Evolutionary conservation across 2,113 vertebrate species (phyloP).

Genomic region (Ammodramus savannarum): DNA sequence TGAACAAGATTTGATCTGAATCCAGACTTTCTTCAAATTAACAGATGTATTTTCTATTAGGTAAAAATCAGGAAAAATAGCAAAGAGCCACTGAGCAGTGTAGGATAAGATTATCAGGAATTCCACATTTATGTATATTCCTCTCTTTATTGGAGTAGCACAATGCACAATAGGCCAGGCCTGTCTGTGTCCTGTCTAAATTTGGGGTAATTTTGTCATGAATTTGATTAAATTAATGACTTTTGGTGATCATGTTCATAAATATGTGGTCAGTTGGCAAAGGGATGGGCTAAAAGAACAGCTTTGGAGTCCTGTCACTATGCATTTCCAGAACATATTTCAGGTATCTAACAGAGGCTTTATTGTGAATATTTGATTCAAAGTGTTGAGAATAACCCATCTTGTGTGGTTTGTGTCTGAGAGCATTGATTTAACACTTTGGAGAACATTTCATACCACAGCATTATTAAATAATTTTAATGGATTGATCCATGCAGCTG

Average conservation of each 20-base stretch:
- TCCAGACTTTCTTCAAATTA: not conserved
- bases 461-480: not conserved
- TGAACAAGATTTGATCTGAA: not conserved
- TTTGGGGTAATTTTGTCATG: not conserved
- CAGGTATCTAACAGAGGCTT: not conserved
- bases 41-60: not conserved
- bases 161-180: not conserved
- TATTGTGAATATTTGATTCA: not conserved
- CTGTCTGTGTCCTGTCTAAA: accelerated
- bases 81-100: not conserved
- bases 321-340: not conserved
- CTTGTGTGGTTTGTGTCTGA: not conserved
- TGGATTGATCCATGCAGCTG: not conserved
- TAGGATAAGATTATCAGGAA: not conserved
- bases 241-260: not conserved
- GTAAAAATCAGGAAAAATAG: not conserved
- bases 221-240: not conserved
- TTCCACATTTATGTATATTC: not conserved
- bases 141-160: not conserved
- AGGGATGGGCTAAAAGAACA: not conserved
- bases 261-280: not conserved
- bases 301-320: accelerated
- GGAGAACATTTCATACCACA: not conserved
- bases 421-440: not conserved
- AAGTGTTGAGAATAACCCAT: not conserved